Evolutionary conservation across 2,888 invertebrate genomes (phyloP), one percentile per base, ranked within the genome.

Genomic region (Aphidius colemani): DNA sequence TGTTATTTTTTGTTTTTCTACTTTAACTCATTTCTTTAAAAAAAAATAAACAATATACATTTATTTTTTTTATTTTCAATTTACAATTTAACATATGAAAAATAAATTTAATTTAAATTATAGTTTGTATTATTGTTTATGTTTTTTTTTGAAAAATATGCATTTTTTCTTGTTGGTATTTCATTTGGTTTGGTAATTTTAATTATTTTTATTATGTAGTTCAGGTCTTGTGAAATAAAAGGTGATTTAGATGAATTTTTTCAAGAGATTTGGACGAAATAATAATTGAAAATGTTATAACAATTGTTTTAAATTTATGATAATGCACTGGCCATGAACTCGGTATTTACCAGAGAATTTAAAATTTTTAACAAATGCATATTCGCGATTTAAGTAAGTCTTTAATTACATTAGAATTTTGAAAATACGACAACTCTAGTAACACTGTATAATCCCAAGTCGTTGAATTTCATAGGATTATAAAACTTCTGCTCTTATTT

Each of bases 351-450:
- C 56, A 48, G 9, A 6, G 49, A 50, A 56, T 62, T 49, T 30
- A 43, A 44, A 51, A 46, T 57, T 63, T 57, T 51, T 45, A 51
- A 9, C 57, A n/a, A 63, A 57, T 57, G 57, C 57, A 63, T 51
- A 63, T 63, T 58, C 51, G 51, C 62, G 51, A 63, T 63, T 63
- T 57, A 57, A 57, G 57, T 51, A 39, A 63, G 62, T 45, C 62
- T 63, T 63, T 63, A 63, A 63, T 63, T 63, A 63, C 62, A 44
- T 51, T 30, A 57, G 6, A 45, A n/a, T 57, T 45, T 46, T 39
- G 46, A n/a, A 30, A 30, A 30, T n/a, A 53, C 41, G 53, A 56
- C 30, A 46, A 57, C 57, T 45, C 57, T 18, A 9, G 48, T 40
- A 30, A 45, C 48, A 46, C 62, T 44, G 56, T 63, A 45, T 63